Evolutionary conservation across 2,113 vertebrate genomes (phyloP).

Genomic region (Raphicerus campestris): DNA sequence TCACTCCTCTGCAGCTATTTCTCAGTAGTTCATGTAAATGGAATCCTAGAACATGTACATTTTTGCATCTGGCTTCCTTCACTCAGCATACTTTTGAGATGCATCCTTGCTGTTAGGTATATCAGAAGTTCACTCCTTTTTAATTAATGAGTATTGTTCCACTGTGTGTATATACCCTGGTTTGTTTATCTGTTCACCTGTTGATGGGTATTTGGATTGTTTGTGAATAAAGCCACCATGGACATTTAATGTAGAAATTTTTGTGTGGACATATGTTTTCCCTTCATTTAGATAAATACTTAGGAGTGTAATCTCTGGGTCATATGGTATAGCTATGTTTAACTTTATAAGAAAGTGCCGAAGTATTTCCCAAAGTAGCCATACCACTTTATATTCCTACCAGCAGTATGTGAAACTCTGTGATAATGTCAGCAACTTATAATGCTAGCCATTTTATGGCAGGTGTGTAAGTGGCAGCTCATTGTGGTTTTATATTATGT

Average conservation of each 20-base stretch:
- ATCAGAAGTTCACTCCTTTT: constrained; percentile 1
- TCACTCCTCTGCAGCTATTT: neutral
- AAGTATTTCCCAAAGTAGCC: neutral
- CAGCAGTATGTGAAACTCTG: neutral
- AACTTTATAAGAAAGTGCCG: neutral
- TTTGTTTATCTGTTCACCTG: neutral
- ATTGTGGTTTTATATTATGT: neutral
- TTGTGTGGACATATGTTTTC: neutral
- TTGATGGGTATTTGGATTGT: neutral
- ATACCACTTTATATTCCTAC: neutral
- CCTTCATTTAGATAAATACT: constrained; percentile 13
- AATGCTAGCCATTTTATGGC: neutral
- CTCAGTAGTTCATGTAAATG: neutral
- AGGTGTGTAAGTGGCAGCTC: neutral
- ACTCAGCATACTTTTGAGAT: constrained; percentile 6
- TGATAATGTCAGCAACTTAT: neutral
- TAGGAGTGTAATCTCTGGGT: neutral
- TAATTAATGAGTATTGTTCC: neutral
- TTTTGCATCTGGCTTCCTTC: constrained; percentile 16
- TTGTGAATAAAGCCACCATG: neutral
- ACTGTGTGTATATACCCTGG: neutral
- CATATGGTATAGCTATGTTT: neutral
- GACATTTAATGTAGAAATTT: neutral
- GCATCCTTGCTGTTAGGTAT: neutral
- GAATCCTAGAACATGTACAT: neutral